Evolutionary conservation across 2,797 vertebrate genomes (phyloP).

Genomic region (Anabas testudineus): DNA sequence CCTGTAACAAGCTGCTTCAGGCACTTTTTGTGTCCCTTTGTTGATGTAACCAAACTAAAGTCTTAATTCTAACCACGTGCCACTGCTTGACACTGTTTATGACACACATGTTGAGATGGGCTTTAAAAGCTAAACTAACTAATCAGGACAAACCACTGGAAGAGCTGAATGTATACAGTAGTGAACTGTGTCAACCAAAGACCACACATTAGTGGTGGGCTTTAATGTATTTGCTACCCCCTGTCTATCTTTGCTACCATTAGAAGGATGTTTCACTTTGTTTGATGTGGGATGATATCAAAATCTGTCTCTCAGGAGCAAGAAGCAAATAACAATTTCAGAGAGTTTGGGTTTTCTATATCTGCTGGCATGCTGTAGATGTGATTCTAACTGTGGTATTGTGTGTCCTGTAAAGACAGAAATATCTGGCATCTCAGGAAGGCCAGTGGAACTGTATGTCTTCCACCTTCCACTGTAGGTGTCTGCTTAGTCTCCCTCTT

Average conservation of each 20-base stretch:
- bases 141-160: slow-evolving; percentile 71
- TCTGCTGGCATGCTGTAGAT: slow-evolving; percentile 37
- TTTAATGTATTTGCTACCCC: slow-evolving; percentile 55
- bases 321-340: slow-evolving; percentile 44
- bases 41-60: slow-evolving; percentile 38
- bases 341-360: slow-evolving; percentile 43
- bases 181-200: slow-evolving; percentile 46
- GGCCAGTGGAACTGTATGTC: slow-evolving; percentile 45
- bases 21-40: slow-evolving; percentile 28
- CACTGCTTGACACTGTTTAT: slow-evolving; percentile 66
- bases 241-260: slow-evolving; percentile 74
- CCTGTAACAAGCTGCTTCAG: slow-evolving; percentile 14
- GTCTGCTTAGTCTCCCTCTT: slow-evolving; percentile 35
- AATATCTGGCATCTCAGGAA: slow-evolving; percentile 36
- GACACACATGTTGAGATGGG: slow-evolving; percentile 55
- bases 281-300: slow-evolving; percentile 42
- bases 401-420: slow-evolving; percentile 32
- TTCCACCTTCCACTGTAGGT: slow-evolving; percentile 58
- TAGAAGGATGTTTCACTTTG: slow-evolving; percentile 53
- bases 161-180: slow-evolving; percentile 66
- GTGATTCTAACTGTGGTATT: slow-evolving; percentile 20
- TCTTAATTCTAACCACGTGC: slow-evolving; percentile 57
- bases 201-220: slow-evolving; percentile 65
- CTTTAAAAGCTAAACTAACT: slow-evolving; percentile 78
- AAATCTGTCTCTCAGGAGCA: slow-evolving; percentile 34